Evolutionary conservation across 2,113 vertebrate species (phyloP), one percentile per base, ranked within the genome.

Genomic region (Heterotis niloticus): DNA sequence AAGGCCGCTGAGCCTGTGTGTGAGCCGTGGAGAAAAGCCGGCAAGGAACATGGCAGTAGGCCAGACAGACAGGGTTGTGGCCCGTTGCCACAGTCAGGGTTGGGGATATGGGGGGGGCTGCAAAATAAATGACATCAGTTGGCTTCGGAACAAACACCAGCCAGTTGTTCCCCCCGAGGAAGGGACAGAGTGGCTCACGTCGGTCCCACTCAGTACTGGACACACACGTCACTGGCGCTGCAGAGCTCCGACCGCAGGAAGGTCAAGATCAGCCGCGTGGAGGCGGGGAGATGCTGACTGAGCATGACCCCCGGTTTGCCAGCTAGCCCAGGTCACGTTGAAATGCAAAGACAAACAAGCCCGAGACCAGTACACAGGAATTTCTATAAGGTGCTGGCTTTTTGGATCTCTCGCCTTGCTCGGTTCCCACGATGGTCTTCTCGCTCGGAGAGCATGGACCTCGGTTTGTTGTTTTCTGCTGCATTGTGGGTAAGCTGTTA

Each of bases 401-500:
- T 74, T 51, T 51, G 60, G 71, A 57, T 44, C 56, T 59, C 62
- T 66, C 23, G 24, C 52, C 54, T 29, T 67, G 67, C 75, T 67
- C 72, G 67, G 75, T 80, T 80, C 75, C 52, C 65, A 66, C 79
- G 54, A 57, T 60, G 3, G 10, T 57, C 10, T 44, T 11, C 78
- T 44, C 78, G 44, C 68, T 52, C 72, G 10, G 23, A 76, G 79
- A 51, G 16, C 76, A 73, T 34, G 67, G 73, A 70, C 72, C 4
- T 17, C 24, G 60, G 57, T 26, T 66, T 56, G 64, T 60, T 72
- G 71, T 79, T 81, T 52, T 73, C 79, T 60, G 44, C 29, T 44
- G 76, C 76, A 52, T 80, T n/a, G 64, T 44, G 78, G 78, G 64
- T 10, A 64, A 87, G 80, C 82, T 83, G 87, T 85, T 86, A 89